A percentile compares a stretch with the other conserved stretches of the same genome.
Conservation (phyloP, 2,797 vertebrate genomes). For the Glossophaga mutica region DNA sequence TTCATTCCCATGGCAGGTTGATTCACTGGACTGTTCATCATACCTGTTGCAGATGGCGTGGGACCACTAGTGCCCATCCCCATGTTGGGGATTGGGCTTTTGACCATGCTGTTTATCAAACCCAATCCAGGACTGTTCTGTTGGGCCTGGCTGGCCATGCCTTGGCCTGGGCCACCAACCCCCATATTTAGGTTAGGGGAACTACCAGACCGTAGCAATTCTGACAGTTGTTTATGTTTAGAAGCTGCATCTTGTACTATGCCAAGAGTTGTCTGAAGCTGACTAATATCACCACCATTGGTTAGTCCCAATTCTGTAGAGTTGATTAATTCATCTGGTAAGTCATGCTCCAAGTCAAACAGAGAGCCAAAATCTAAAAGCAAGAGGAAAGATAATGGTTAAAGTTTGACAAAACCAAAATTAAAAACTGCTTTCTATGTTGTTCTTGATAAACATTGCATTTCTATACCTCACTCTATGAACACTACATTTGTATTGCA, state of each 20-base stretch:
- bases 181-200: slow-evolving; percentile 86
- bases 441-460: slow-evolving; percentile 7
- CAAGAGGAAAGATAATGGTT: slow-evolving; percentile 53
- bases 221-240: slow-evolving; percentile 98
- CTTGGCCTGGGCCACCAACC: slow-evolving; percentile 86
- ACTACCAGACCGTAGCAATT: slow-evolving; percentile 90
- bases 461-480: slow-evolving; percentile 13
- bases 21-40: slow-evolving; percentile 86
- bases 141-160: slow-evolving; percentile 82
- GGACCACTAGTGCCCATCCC: slow-evolving; percentile 84
- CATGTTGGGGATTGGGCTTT: slow-evolving; percentile 89
- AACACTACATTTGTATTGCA: neutral
- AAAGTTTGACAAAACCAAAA: slow-evolving; percentile 40
- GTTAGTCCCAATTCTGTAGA: slow-evolving; percentile 93
- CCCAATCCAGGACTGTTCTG: slow-evolving; percentile 88
- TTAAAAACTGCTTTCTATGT: neutral
- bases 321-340: slow-evolving; percentile 98
- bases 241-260: slow-evolving; percentile 94
- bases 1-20: slow-evolving; percentile 92
- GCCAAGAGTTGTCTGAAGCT: slow-evolving; percentile 91
- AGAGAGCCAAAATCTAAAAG: slow-evolving; percentile 94
- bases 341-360: slow-evolving; percentile 97
- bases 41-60: slow-evolving; percentile 80
- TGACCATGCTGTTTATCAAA: slow-evolving; percentile 91
- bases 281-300: slow-evolving; percentile 93